Evolutionary conservation across 2,888 invertebrate species (phyloP).

Genomic region (Aphidius colemani): DNA sequence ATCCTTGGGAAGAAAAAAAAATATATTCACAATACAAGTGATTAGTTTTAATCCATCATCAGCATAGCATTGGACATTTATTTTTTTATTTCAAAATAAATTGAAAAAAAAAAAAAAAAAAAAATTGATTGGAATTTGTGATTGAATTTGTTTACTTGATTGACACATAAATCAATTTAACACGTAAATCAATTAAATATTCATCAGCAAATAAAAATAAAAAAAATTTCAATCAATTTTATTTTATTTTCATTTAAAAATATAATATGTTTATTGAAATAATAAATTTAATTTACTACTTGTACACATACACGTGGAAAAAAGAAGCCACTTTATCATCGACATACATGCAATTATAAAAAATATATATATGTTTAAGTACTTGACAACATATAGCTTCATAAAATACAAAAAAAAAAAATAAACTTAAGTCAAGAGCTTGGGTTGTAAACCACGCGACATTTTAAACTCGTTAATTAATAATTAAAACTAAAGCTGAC

Average conservation of each 20-base stretch:
- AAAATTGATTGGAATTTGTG: no score
- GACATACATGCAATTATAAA: no score
- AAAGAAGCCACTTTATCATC: background rate
- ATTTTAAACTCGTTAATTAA: slow-evolving; percentile 17
- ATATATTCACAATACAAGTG: background rate
- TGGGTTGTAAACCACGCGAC: slow-evolving; percentile 14
- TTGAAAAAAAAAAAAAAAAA: no score
- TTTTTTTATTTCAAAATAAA: no score
- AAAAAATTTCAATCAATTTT: background rate
- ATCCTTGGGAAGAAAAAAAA: slow-evolving; percentile 10
- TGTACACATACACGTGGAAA: slow-evolving; percentile 30
- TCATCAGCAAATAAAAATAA: slow-evolving; percentile 1
- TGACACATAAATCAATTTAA: no score
- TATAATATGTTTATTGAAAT: no score
- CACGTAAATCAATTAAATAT: no score
- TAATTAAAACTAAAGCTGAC: slow-evolving; percentile 11
- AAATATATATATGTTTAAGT: background rate
- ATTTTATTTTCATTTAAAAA: no score
- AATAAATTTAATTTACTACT: background rate
- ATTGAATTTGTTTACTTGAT: no score
- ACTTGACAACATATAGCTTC: slow-evolving; percentile 21
- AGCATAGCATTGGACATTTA: no score
- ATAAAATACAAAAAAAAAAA: background rate
- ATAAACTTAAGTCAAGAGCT: no score
- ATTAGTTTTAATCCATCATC: no score